Conservation (phyloP, 64 coral and sea anemone species). For the Catalaphyllia jardinei region DNA sequence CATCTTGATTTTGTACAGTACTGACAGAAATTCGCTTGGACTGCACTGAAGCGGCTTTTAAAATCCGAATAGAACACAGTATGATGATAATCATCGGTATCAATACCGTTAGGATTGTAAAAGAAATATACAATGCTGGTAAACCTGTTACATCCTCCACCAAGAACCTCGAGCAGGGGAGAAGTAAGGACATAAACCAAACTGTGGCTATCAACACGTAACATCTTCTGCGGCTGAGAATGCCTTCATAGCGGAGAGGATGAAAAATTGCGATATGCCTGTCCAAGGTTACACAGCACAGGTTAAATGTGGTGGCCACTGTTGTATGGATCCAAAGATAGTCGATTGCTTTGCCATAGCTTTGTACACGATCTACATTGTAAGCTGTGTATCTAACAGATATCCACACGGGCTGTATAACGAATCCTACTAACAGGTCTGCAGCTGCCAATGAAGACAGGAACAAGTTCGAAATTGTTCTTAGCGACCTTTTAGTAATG, state of each 20-base stretch:
- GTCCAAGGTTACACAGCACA: neutral
- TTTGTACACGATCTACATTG: neutral
- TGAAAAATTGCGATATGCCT: neutral
- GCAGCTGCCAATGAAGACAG: neutral
- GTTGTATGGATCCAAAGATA: slow-evolving; percentile 9
- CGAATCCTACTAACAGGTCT: slow-evolving; percentile 4
- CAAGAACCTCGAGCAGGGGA: neutral
- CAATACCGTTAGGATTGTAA: neutral
- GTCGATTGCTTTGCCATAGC: neutral
- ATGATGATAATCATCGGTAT: neutral
- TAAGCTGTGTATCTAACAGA: neutral
- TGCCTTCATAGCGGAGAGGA: neutral
- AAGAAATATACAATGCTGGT: neutral
- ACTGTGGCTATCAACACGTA: neutral
- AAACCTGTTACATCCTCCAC: neutral
- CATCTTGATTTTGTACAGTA: neutral
- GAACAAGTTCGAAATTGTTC: neutral
- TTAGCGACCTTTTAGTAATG: neutral
- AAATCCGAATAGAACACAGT: neutral
- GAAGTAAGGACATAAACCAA: neutral
- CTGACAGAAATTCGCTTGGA: neutral
- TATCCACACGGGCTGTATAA: neutral
- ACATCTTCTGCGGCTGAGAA: neutral
- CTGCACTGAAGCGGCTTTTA: neutral
- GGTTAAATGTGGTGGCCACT: neutral